phyloP scores from a whole-genome alignment of 2,888 invertebrate species.

The Junonia oenone region DNA sequence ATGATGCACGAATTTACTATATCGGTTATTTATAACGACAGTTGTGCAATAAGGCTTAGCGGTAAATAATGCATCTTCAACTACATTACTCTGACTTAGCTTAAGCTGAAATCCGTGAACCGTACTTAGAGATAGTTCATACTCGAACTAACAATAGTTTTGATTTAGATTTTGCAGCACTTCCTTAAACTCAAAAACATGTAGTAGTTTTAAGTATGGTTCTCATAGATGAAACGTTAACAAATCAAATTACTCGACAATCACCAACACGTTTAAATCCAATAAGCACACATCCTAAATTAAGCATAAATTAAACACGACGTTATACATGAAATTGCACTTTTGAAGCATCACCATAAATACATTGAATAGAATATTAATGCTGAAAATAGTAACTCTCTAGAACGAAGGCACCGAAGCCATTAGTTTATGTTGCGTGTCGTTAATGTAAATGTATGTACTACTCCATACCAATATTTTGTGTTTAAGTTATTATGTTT shows the following conservation, averaged over 20 bases:
- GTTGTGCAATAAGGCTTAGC: conserved; percentile 24
- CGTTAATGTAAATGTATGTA: conserved; percentile 14
- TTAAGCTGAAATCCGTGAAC: conserved; percentile 9
- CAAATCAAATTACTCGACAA: too few relatives aligned
- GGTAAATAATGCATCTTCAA: conserved; percentile 25
- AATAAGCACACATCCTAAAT: neutral
- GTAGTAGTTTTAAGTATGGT: too few relatives aligned
- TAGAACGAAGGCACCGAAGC: neutral
- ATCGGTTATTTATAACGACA: conserved; percentile 21
- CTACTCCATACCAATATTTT: conserved; percentile 10
- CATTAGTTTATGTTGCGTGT: conserved; percentile 10
- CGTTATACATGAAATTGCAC: neutral
- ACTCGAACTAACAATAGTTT: neutral
- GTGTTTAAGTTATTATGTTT: conserved; percentile 10
- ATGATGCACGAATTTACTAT: conserved; percentile 59
- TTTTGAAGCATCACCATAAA: neutral
- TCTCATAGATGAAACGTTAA: too few relatives aligned
- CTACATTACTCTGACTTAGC: conserved; percentile 9
- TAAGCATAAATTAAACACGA: neutral
- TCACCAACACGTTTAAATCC: too few relatives aligned
- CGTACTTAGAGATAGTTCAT: neutral
- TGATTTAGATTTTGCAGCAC: neutral
- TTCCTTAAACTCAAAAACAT: too few relatives aligned
- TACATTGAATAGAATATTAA: conserved; percentile 1
- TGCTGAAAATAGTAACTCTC: neutral